Evolutionary conservation across 2,113 vertebrate genomes (phyloP).

Genomic region (Dermatemys mawii): DNA sequence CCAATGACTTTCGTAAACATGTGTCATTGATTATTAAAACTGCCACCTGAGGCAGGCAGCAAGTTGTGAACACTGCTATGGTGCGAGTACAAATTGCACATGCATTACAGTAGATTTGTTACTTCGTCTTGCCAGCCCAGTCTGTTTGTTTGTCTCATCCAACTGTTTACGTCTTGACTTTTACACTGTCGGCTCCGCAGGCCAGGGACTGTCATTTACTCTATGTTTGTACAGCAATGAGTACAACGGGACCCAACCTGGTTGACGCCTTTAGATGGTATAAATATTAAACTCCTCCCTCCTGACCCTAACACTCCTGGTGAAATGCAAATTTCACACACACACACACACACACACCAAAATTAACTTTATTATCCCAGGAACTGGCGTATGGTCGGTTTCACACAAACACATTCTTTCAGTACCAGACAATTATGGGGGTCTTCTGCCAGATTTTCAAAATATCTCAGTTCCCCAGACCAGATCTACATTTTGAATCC

Average conservation of each 20-base stretch:
- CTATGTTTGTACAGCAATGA: neutral
- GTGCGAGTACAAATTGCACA: neutral
- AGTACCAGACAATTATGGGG: neutral
- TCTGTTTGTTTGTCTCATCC: neutral
- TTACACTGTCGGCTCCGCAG: neutral
- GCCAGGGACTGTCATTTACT: neutral
- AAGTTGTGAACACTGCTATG: neutral
- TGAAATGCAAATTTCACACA: neutral
- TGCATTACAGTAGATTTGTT: neutral
- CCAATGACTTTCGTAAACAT: neutral
- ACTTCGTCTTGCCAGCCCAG: rapidly evolving
- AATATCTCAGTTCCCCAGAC: neutral
- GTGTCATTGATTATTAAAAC: neutral
- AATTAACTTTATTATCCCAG: rapidly evolving
- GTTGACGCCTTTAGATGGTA: neutral
- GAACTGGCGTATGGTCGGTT: rapidly evolving
- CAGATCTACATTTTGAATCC: neutral
- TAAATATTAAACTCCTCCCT: neutral
- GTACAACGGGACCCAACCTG: rapidly evolving
- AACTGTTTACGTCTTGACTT: neutral
- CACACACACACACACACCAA: neutral
- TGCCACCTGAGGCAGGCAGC: neutral
- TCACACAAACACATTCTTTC: neutral
- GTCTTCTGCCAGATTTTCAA: neutral
- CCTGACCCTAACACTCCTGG: neutral